Evolutionary conservation across 2,797 vertebrate genomes (phyloP), one percentile per base, ranked within the genome.

Genomic region (Zenarchopterus dispar): DNA sequence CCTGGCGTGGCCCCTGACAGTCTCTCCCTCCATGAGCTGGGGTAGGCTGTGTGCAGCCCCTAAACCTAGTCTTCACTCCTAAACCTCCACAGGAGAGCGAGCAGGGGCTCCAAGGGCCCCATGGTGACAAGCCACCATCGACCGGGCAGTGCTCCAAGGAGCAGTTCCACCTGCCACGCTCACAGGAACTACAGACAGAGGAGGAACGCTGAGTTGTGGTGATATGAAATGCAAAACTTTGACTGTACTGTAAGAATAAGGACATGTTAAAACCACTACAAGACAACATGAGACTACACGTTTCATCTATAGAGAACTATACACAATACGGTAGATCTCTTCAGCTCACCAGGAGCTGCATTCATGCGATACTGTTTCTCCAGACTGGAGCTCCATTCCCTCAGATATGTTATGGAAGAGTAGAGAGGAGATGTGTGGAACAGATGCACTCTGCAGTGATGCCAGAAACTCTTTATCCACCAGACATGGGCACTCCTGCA

Each of bases 41-140:
- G 0, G 56, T 42, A 0, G 95, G 94, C 7, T 67, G 63, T 16
- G 77, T 62, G 80, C 96, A 97, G 55, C 72, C 59, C 19, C 95
- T 89, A 24, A 57, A 79, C 26, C 95, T 92, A 5, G 61, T 92
- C 75, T 89, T 95, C 59, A 94, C 83, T 0, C 96, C 96, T 46
- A 95, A 80, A 11, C 94, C 94, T 0, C 96, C 96, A 10, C 96
- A 98, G 69, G 89, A 93, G 28, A 90, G 80, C 0, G 95, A 96
- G 68, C 96, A 97, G 2, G 88, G 67, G 18, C 89, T 84, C 96
- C 96, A 97, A 0, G 81, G 70, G 0, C 92, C 86, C 96, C 96
- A 97, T 2, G 85, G 48, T 1, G 94, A 74, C 15, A 95, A 83
- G 24, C 91, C 88, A 0, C 89, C 92, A 0, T 94, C 78, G 0